phyloP scores from a whole-genome alignment of 2,113 vertebrate genomes.

The Cyphomyrus plagiostoma region DNA sequence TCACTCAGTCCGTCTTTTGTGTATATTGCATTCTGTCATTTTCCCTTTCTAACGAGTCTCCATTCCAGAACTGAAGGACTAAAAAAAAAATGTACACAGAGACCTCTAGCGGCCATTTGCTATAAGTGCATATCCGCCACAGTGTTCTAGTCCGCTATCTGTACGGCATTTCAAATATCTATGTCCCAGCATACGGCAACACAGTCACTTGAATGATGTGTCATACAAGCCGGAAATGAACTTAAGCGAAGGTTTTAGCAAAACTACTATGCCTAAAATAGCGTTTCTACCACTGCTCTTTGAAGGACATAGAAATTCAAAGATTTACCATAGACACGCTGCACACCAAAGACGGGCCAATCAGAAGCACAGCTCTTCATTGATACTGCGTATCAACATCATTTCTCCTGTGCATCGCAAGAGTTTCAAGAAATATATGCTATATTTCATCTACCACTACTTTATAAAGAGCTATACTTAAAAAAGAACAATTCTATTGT shows the following conservation, averaged over 20 bases:
- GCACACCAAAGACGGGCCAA: background rate
- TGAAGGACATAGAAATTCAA: background rate
- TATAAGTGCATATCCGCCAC: constrained; percentile 25
- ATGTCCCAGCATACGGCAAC: background rate
- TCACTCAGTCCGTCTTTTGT: background rate
- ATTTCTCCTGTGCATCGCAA: background rate
- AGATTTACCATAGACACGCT: background rate
- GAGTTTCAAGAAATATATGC: background rate
- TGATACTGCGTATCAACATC: background rate
- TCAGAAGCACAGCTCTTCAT: background rate
- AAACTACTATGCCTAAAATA: background rate
- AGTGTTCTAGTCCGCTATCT: background rate
- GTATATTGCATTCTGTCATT: background rate
- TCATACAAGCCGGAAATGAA: background rate
- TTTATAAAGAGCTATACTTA: background rate
- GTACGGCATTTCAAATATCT: background rate
- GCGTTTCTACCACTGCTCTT: background rate
- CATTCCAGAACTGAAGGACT: constrained; percentile 10
- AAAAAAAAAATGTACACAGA: constrained; percentile 11
- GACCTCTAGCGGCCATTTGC: constrained; percentile 16
- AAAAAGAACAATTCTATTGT: background rate
- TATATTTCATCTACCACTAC: background rate
- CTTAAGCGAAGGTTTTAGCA: background rate
- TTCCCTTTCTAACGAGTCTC: background rate
- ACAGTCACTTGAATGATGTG: background rate